Percentiles rank a stretch among this genome's conserved stretches.
These are phyloP conservation scores for Alfaro cultratus DNA, from an alignment of 2,797 vertebrate species.

Conservation along the genomic window DNA sequence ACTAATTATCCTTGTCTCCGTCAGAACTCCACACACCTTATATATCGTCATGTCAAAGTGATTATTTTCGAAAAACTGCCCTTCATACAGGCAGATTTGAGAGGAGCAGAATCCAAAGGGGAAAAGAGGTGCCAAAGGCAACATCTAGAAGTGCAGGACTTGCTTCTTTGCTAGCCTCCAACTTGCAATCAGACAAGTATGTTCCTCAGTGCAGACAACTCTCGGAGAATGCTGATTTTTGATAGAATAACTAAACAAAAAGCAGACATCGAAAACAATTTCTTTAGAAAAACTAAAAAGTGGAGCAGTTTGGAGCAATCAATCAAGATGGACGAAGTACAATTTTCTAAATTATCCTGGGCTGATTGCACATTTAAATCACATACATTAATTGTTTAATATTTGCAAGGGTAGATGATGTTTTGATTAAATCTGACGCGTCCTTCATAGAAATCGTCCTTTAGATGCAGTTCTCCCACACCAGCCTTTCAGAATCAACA, in stretches of 20 bases:
- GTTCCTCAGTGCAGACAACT: background rate
- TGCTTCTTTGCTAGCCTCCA: background rate
- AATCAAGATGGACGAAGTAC: slow-evolving; percentile 50
- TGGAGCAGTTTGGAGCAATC: slow-evolving; percentile 37
- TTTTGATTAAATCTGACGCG: slow-evolving; percentile 64
- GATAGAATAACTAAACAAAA: slow-evolving; percentile 1
- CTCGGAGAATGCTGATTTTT: background rate
- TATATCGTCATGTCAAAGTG: background rate
- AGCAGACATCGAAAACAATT: background rate
- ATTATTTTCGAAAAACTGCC: background rate
- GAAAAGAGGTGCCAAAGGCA: background rate
- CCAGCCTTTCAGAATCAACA: slow-evolving; percentile 51
- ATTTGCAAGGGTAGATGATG: slow-evolving; percentile 36
- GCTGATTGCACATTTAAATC: slow-evolving; percentile 62
- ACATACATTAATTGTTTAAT: slow-evolving; percentile 55
- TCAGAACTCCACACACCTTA: background rate
- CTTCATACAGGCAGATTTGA: background rate
- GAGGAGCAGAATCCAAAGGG: background rate
- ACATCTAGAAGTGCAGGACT: background rate
- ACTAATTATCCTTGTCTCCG: background rate
- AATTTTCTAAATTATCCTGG: slow-evolving; percentile 61
- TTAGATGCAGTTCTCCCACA: slow-evolving; percentile 3
- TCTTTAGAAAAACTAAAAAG: slow-evolving; percentile 13
- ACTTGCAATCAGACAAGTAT: background rate
- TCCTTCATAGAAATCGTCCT: background rate